A percentile compares a stretch with the other conserved stretches of the same genome.
phyloP scores from a whole-genome alignment of 2,113 vertebrate genomes.

The Burhinus bistriatus region DNA sequence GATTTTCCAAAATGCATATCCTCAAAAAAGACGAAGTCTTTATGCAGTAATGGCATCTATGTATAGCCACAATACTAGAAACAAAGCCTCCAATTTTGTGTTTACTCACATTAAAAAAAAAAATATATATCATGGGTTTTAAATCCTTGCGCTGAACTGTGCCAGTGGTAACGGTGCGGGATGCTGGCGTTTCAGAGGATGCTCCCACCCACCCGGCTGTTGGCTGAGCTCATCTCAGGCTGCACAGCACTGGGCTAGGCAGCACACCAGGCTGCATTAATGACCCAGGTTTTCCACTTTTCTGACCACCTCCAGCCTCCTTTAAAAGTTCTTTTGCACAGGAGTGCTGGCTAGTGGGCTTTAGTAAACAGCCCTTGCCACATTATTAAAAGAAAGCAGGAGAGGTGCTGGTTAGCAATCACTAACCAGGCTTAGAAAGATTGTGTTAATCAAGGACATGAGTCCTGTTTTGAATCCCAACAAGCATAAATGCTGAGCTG shows the following conservation, averaged over 20 bases:
- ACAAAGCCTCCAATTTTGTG: neutral
- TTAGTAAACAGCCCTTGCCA: neutral
- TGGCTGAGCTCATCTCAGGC: neutral
- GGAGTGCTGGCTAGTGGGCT: neutral
- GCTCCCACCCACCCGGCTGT: neutral
- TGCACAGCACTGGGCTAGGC: neutral
- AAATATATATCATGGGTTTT: neutral
- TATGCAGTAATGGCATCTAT: neutral
- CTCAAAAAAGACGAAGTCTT: neutral
- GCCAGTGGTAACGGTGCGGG: neutral
- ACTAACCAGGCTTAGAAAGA: neutral
- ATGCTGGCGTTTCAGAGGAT: neutral
- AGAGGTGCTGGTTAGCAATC: neutral
- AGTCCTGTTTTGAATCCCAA: neutral
- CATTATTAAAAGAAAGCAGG: neutral
- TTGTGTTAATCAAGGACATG: accelerated
- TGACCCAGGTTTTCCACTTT: neutral
- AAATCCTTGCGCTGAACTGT: neutral
- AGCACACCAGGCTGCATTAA: neutral
- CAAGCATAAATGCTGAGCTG: neutral
- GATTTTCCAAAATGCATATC: neutral
- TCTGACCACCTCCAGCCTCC: neutral
- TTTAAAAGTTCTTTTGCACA: neutral
- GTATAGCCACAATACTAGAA: neutral
- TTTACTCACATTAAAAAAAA: neutral